Evolutionary conservation across 2,113 vertebrate genomes (phyloP).

Genomic region (Xenopus borealis): DNA sequence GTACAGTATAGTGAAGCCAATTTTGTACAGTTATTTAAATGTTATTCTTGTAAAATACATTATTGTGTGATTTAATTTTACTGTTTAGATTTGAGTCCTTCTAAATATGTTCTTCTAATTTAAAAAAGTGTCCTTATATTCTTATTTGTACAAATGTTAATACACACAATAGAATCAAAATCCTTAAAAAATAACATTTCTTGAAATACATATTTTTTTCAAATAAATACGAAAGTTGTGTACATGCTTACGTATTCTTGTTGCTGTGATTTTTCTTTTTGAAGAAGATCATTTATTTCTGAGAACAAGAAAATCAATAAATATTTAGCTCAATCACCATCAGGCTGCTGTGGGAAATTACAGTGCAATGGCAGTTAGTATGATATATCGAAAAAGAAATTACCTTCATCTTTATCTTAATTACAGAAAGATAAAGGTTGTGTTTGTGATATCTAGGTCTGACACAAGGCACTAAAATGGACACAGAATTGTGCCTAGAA

Average conservation of each 20-base stretch:
- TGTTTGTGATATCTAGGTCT: too few relatives aligned
- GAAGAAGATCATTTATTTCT: too few relatives aligned
- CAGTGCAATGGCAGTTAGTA: too few relatives aligned
- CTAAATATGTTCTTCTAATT: neutral
- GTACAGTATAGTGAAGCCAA: slow-evolving; percentile 11
- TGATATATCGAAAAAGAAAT: too few relatives aligned
- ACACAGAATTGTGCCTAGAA: too few relatives aligned
- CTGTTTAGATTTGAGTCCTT: neutral
- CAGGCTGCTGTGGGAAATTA: neutral
- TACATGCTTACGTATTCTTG: too few relatives aligned
- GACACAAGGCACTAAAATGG: too few relatives aligned
- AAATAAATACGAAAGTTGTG: too few relatives aligned
- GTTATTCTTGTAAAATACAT: slow-evolving; percentile 5
- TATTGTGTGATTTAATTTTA: neutral
- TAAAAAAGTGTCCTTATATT: neutral
- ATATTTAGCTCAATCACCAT: neutral
- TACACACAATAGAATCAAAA: too few relatives aligned
- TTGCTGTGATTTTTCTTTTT: too few relatives aligned
- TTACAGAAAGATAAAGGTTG: too few relatives aligned
- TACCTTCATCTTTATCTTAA: too few relatives aligned
- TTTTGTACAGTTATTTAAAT: slow-evolving; percentile 29
- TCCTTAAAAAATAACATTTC: neutral
- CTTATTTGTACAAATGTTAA: neutral
- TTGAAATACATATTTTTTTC: neutral
- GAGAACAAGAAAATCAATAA: neutral